Evolutionary conservation across 2,888 invertebrate genomes (phyloP).

Genomic region (Melanostoma scalare): DNA sequence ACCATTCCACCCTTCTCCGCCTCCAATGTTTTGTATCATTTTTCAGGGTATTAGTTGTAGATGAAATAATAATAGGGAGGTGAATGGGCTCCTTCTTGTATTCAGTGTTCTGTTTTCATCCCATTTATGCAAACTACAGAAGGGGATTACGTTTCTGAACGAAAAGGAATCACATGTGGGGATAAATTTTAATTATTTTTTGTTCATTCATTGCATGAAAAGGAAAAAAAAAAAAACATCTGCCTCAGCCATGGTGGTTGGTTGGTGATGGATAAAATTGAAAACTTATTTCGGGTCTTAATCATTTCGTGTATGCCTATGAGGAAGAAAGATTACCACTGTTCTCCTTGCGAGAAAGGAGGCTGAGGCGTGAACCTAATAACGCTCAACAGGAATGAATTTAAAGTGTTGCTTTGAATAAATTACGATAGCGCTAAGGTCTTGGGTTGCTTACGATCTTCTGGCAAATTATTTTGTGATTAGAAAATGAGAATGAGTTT

Average conservation of each 20-base stretch:
- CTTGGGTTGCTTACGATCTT: too few relatives aligned
- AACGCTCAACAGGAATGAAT: too few relatives aligned
- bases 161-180: background rate
- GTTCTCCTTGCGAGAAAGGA: too few relatives aligned
- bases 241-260: background rate
- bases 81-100: background rate
- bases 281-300: background rate
- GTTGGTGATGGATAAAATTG: slow-evolving; percentile 10
- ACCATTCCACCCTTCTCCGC: background rate
- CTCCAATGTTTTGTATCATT: background rate
- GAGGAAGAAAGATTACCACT: too few relatives aligned
- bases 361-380: too few relatives aligned
- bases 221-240: background rate
- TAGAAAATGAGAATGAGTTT: too few relatives aligned
- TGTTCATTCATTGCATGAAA: too few relatives aligned
- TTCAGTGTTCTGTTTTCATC: background rate
- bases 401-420: too few relatives aligned
- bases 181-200: slow-evolving; percentile 18
- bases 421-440: too few relatives aligned
- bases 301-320: background rate
- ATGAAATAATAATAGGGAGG: background rate
- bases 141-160: slow-evolving; percentile 1
- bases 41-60: slow-evolving; percentile 1
- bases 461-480: too few relatives aligned
- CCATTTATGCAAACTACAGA: background rate